phyloP scores from a whole-genome alignment of 2,113 vertebrate species.

The Syrrhaptes paradoxus region DNA sequence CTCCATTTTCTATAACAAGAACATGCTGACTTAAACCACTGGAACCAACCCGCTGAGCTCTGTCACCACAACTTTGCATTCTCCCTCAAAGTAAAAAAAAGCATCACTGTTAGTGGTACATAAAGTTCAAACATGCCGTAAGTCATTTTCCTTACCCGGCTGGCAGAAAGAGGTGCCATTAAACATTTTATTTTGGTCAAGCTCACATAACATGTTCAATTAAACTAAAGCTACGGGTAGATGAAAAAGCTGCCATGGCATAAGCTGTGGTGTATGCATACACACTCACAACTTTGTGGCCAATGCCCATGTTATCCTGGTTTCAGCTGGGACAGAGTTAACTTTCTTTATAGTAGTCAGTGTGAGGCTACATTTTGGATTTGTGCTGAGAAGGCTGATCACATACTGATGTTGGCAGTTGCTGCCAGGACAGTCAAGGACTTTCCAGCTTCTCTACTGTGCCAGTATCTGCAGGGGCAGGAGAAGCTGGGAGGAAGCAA shows the following conservation, averaged over 20 bases:
- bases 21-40: slow-evolving; percentile 63
- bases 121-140: neutral
- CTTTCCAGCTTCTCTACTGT: too few relatives aligned
- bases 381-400: too few relatives aligned
- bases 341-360: too few relatives aligned
- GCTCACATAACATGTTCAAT: neutral
- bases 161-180: neutral
- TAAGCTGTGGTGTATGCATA: neutral
- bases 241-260: rapidly evolving
- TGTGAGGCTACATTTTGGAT: too few relatives aligned
- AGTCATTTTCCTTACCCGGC: neutral
- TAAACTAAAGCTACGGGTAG: neutral
- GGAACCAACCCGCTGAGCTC: slow-evolving; percentile 4
- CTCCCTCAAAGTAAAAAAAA: neutral
- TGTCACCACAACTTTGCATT: neutral
- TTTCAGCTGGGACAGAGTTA: too few relatives aligned
- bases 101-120: neutral
- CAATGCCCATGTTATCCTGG: neutral
- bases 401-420: too few relatives aligned
- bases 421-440: too few relatives aligned
- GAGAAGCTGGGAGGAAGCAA: too few relatives aligned
- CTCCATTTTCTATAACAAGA: slow-evolving; percentile 48
- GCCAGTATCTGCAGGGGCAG: too few relatives aligned
- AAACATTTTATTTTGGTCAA: neutral
- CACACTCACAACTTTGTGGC: neutral